These are phyloP conservation scores for Drosophila infuscata DNA, from an alignment of 2,888 invertebrate genomes.

Conservation along the genomic window DNA sequence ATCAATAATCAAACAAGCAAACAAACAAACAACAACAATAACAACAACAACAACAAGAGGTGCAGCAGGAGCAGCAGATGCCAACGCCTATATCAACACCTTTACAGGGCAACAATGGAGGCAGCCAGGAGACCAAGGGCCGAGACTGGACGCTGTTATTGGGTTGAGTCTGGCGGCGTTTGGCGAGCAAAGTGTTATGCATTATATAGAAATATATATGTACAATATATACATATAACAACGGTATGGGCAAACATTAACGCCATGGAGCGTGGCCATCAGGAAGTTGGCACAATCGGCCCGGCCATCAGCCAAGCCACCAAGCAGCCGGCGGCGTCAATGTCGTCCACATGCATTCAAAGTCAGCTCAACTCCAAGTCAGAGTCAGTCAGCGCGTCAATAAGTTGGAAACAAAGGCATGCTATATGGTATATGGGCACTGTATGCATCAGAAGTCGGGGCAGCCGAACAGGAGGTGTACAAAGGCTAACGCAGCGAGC, in stretches of 20 bases:
- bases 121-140: slow-evolving; percentile 7
- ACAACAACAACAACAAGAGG: slow-evolving; percentile 2
- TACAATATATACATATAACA: slow-evolving; percentile 16
- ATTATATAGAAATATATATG: slow-evolving; percentile 55
- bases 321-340: slow-evolving; percentile 43
- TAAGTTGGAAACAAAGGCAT: slow-evolving; percentile 60
- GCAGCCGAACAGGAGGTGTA: slow-evolving; percentile 25
- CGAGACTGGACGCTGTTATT: slow-evolving; percentile 3
- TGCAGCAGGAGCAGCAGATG: slow-evolving; percentile 20
- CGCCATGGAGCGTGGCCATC: slow-evolving; percentile 61
- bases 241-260: slow-evolving; percentile 61
- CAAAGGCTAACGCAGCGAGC: slow-evolving; percentile 51
- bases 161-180: slow-evolving; percentile 28
- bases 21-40: slow-evolving; percentile 3
- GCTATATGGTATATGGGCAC: slow-evolving; percentile 15
- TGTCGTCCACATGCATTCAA: slow-evolving; percentile 49
- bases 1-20: slow-evolving; percentile 61
- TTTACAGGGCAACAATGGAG: slow-evolving; percentile 53
- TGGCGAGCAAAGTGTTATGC: slow-evolving; percentile 61
- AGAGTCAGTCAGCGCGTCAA: slow-evolving; percentile 64
- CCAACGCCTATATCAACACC: slow-evolving; percentile 65
- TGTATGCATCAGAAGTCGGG: slow-evolving; percentile 53
- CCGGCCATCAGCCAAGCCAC: slow-evolving; percentile 41
- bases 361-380: slow-evolving; percentile 37
- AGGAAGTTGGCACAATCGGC: slow-evolving; percentile 62